Percentiles rank a stretch among this genome's conserved stretches.
Conservation (phyloP, 2,888 invertebrate species). For the Branchipolynoe longqiensis region DNA sequence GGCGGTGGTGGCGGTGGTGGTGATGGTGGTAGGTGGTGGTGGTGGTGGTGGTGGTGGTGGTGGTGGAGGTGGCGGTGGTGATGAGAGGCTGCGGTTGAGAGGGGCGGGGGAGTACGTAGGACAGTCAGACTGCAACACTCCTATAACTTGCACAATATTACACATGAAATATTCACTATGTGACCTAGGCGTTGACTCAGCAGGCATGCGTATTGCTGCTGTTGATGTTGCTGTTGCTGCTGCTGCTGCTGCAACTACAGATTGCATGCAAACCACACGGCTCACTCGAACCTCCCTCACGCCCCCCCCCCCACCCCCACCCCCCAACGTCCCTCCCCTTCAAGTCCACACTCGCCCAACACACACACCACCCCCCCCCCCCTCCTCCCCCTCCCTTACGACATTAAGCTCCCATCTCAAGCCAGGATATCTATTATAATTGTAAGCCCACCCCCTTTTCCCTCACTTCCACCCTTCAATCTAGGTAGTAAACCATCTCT, state of each 20-base stretch:
- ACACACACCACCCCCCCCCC: no score
- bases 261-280: background rate
- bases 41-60: background rate
- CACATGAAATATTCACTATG: slow-evolving; percentile 21
- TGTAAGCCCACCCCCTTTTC: no score
- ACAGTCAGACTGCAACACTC: no score
- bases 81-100: background rate
- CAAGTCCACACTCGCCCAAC: no score
- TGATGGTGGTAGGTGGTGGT: background rate
- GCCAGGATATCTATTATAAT: no score
- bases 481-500: no score
- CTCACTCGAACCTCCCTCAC: background rate
- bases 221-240: no score
- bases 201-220: background rate
- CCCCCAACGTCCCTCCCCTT: no score
- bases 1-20: background rate
- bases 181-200: slow-evolving; percentile 31
- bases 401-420: no score
- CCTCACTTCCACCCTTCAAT: no score
- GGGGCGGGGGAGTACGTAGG: no score
- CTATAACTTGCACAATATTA: slow-evolving; percentile 17
- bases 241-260: background rate
- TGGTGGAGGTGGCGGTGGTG: background rate
- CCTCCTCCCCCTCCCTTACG: no score
- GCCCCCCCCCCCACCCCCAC: background rate